Evolutionary conservation across 1,140 invertebrate species (phyloP), one percentile per base, ranked within the genome.

Genomic region (Dendroctonus ponderosae): DNA sequence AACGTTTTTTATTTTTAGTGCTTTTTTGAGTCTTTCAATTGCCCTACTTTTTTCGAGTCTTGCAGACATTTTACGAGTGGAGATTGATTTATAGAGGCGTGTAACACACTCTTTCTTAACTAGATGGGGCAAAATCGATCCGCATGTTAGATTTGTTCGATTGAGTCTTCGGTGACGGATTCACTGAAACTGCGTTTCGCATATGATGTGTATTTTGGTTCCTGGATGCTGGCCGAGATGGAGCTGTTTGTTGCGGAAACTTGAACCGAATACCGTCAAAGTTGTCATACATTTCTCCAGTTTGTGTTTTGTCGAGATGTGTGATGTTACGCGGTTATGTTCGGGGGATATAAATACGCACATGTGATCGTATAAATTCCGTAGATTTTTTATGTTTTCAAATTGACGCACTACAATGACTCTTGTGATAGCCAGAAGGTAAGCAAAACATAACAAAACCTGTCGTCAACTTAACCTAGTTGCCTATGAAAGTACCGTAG

Each of bases 301-400:
- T 63, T 63, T 63, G 61, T 63, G 61, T 63, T 63, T 63, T 63
- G 61, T 63, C 53, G 50, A 63, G 61, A 63, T 63, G 61, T 52
- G 61, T 63, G 61, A 4, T 41, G 50, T 63, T 52, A 53, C 61
- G 61, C 41, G 49, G 61, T 63, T 63, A 54, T n/a, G 61, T 63
- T 63, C 43, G 49, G 7, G 38, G 6, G 7, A 37, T 51, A 12
- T 49, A 15, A 63, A 54, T 63, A 51, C 61, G 61, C 50, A 63
- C 61, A 63, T 63, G 61, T 63, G 61, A 63, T 63, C 42, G 61
- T 38, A 5, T 15, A 54, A 52, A 53, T 39, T 53, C 53, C 50
- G 49, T 48, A 26, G 9, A 52, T 37, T 26, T 53, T 63, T 63
- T 3, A 15, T 8, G 49, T 63, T 49, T 62, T 62, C 44, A 38